These are phyloP conservation scores for Leptoteleia sp. DNA, from an alignment of 1,140 invertebrate species.

Conservation along the genomic window DNA sequence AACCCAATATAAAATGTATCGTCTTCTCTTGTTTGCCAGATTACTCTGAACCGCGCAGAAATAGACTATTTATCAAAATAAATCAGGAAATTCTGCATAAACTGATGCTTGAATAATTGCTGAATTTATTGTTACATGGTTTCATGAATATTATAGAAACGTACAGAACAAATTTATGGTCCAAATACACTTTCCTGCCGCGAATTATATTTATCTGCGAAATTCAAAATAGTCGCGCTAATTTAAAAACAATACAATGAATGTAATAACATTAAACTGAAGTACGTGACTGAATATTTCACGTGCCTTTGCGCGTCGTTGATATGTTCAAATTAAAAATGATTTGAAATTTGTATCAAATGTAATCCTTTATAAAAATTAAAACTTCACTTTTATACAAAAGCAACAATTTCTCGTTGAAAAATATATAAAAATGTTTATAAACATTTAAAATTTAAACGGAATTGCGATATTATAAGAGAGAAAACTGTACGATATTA, in stretches of 20 bases:
- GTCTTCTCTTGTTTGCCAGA: slow-evolving; percentile 53
- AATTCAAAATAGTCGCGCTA: slow-evolving; percentile 1
- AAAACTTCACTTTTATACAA: slow-evolving; percentile 23
- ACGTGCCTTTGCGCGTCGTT: neutral
- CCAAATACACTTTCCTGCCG: neutral
- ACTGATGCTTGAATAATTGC: slow-evolving; percentile 34
- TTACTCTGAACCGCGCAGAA: slow-evolving; percentile 24
- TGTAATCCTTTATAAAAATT: slow-evolving; percentile 11
- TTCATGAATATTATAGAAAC: slow-evolving; percentile 9
- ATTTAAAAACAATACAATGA: slow-evolving; percentile 11
- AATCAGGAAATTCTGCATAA: slow-evolving; percentile 36
- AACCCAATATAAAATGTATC: slow-evolving; percentile 53
- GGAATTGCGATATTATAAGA: no score
- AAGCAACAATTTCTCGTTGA: no score
- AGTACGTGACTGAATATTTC: slow-evolving; percentile 1
- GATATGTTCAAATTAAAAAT: neutral
- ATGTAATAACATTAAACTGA: slow-evolving; percentile 1
- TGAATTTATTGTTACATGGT: slow-evolving; percentile 21
- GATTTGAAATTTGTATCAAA: neutral
- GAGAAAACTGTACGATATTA: no score
- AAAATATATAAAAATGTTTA: no score
- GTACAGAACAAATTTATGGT: slow-evolving; percentile 9
- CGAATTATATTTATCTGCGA: slow-evolving; percentile 26
- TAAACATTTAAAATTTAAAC: no score
- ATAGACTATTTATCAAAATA: slow-evolving; percentile 47